Evolutionary conservation across 2,113 vertebrate genomes (phyloP).

Genomic region (Acrocephalus arundinaceus): DNA sequence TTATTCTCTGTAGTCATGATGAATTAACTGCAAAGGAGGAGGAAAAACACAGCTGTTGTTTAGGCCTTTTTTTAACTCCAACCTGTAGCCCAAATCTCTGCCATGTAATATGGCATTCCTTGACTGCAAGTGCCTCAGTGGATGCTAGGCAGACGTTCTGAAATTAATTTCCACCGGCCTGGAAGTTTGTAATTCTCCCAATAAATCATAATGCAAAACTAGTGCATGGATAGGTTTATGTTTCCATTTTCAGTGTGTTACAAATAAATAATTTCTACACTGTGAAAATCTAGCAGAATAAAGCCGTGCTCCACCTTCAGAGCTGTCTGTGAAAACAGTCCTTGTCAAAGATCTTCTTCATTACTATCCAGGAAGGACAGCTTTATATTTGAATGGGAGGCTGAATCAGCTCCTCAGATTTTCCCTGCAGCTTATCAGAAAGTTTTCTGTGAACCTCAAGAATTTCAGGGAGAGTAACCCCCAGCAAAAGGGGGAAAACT

Average conservation of each 20-base stretch:
- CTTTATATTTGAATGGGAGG: background rate
- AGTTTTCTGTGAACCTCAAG: background rate
- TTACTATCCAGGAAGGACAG: background rate
- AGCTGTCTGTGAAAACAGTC: background rate
- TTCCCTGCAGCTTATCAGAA: background rate
- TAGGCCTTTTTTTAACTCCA: background rate
- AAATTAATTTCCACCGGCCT: background rate
- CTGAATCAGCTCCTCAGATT: background rate
- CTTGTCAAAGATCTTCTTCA: background rate
- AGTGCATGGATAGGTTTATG: background rate
- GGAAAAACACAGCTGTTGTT: background rate
- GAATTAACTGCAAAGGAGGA: background rate
- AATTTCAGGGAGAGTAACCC: background rate
- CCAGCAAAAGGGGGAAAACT: background rate
- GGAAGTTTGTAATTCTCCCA: background rate
- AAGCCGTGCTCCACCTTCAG: background rate
- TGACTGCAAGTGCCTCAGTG: background rate
- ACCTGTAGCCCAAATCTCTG: background rate
- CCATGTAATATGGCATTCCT: background rate
- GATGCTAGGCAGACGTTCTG: background rate
- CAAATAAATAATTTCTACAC: background rate
- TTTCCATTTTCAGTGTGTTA: background rate
- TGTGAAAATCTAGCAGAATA: background rate
- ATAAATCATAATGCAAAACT: background rate
- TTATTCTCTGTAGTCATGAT: background rate